Percentiles rank a stretch among this genome's conserved stretches.
Evolutionary conservation across 2,888 invertebrate genomes (phyloP).

Genomic region (Copidosoma aretas): DNA sequence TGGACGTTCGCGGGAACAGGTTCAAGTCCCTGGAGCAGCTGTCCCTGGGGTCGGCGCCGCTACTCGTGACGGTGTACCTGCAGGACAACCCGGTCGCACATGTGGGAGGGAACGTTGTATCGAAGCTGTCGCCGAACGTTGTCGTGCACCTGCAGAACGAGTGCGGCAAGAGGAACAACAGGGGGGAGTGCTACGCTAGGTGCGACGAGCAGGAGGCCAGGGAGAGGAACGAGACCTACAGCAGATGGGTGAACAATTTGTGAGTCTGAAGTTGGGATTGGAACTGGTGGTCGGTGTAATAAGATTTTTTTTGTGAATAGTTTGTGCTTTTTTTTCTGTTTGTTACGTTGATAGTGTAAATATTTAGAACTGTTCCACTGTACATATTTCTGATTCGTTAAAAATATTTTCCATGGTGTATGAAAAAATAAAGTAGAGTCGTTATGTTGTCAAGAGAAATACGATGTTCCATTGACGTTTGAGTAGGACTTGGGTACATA

Average conservation of each 20-base stretch:
- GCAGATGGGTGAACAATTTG: slow-evolving; percentile 35
- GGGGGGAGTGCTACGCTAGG: slow-evolving; percentile 38
- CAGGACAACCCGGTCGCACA: slow-evolving; percentile 47
- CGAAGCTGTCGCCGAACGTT: slow-evolving; percentile 44
- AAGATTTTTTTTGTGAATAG: too few relatives aligned
- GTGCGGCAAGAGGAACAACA: slow-evolving; percentile 14
- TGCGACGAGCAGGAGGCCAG: slow-evolving; percentile 30
- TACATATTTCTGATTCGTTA: too few relatives aligned
- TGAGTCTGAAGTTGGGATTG: neutral
- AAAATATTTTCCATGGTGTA: too few relatives aligned
- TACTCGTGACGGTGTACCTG: slow-evolving; percentile 46
- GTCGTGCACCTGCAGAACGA: slow-evolving; percentile 45
- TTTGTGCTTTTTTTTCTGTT: too few relatives aligned
- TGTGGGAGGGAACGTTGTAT: slow-evolving; percentile 33
- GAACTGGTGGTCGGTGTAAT: too few relatives aligned
- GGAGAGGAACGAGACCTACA: slow-evolving; percentile 31
- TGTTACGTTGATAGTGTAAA: too few relatives aligned
- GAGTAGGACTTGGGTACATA: too few relatives aligned
- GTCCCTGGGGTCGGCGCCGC: slow-evolving; percentile 43
- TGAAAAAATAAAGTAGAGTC: too few relatives aligned
- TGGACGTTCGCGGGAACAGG: slow-evolving; percentile 45
- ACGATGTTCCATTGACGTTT: too few relatives aligned
- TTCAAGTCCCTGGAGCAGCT: slow-evolving; percentile 44
- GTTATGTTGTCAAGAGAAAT: too few relatives aligned
- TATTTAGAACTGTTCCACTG: too few relatives aligned